Evolutionary conservation across 2,888 invertebrate genomes (phyloP), one percentile per base, ranked within the genome.

Genomic region (Siphonodentalium dalli): DNA sequence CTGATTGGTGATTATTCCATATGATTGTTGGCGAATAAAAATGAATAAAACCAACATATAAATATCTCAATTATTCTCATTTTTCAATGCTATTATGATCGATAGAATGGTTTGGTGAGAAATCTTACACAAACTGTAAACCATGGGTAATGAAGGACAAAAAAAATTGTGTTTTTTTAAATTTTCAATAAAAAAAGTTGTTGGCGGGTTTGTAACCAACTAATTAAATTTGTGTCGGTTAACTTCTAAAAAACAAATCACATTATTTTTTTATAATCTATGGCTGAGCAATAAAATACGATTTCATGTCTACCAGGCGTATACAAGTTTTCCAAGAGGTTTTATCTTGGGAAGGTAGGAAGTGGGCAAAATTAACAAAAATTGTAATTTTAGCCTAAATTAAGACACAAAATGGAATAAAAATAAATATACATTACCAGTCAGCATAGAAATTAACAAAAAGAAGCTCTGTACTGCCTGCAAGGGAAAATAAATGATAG

Each of bases 401-500:
- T 41, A 13, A 40, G 18, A 40, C 24, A 24, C 24, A 40, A 7
- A 40, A 11, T 23, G 35, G 13, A 29, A 8, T 45, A 20, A 20
- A 18, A 20, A 38, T 6, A 21, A 28, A 6, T 11, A 9, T 23
- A 24, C 61, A 77, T 70, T 63, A 78, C 99, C 99, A 99, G 80
- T 99, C 97, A 27, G 99, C 99, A 85, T 98, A 99, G 84, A 99
- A 99, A 85, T 99, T 99, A 60, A 99, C 88, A 83, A 99, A 92
- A 59, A 98, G 96, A 83, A 99, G 85, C 85, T 99, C 97, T 87
- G 95, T 93, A 57, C 90, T 89, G 59, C 91, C 96, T 95, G 86
- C 63, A 89, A 89, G 68, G 68, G 65, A 71, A 56, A 51, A 50
- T 60, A 45, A 41, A 54, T 35, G 18, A 41, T 15, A 20, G 15